Percentiles rank a stretch among this genome's conserved stretches.
Evolutionary conservation across 2,797 vertebrate genomes (phyloP).

Genomic region (Acipenser oxyrinchus): DNA sequence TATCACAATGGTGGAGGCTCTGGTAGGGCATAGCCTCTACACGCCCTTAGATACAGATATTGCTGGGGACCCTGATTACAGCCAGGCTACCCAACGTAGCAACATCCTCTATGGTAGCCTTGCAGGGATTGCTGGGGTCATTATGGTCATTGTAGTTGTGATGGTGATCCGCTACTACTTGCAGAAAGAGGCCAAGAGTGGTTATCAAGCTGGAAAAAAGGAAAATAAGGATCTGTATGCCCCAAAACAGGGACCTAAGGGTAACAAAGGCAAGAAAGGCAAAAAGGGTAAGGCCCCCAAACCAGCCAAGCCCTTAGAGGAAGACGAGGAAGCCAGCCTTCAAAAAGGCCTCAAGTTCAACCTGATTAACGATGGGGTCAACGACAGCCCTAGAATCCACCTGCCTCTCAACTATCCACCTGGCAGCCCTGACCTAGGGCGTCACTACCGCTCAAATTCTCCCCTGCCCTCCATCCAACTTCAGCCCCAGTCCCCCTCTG

Average conservation of each 20-base stretch:
- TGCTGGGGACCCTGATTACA: slow-evolving; percentile 86
- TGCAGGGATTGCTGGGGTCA: slow-evolving; percentile 78
- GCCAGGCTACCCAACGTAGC: slow-evolving; percentile 73
- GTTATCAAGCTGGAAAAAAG: slow-evolving; percentile 94
- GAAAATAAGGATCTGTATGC: slow-evolving; percentile 92
- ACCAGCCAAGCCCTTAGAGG: slow-evolving; percentile 81
- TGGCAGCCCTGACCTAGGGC: slow-evolving; percentile 86
- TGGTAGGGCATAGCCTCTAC: slow-evolving; percentile 90
- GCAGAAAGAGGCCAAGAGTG: slow-evolving; percentile 89
- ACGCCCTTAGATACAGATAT: slow-evolving; percentile 91
- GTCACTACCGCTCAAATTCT: slow-evolving; percentile 96
- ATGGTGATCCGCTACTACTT: slow-evolving; percentile 82
- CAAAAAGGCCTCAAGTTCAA: slow-evolving; percentile 95
- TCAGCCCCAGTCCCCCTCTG: slow-evolving; percentile 92
- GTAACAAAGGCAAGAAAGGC: slow-evolving; percentile 79
- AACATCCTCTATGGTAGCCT: slow-evolving; percentile 87
- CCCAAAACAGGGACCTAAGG: slow-evolving; percentile 85
- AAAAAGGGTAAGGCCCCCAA: slow-evolving; percentile 91
- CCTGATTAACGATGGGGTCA: slow-evolving; percentile 82
- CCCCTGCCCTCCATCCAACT: slow-evolving; percentile 92
- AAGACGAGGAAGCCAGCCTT: slow-evolving; percentile 81
- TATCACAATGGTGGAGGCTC: slow-evolving; percentile 77
- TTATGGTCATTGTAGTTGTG: slow-evolving; percentile 80
- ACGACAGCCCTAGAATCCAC: slow-evolving; percentile 90
- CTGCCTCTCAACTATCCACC: slow-evolving; percentile 92